These are phyloP conservation scores for Amphiura filiformis DNA, from an alignment of 35 echinoderm and acorn worm species.

Conservation along the genomic window DNA sequence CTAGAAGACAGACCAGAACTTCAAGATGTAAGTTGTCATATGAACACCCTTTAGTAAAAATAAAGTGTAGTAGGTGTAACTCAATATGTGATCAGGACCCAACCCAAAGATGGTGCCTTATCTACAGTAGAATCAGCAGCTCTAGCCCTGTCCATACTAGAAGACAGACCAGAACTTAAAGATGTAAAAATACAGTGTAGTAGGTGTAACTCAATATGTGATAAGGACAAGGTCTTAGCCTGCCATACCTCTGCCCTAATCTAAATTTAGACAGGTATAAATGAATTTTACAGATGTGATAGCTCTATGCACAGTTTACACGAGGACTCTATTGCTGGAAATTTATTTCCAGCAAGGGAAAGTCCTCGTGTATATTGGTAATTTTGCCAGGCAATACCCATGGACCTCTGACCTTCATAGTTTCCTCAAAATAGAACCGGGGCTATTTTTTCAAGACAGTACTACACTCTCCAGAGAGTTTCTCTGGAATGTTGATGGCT, in stretches of 20 bases:
- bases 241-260: too few relatives aligned
- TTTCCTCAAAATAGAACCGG: too few relatives aligned
- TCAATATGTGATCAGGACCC: conserved; percentile 93
- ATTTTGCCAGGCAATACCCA: background rate
- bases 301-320: too few relatives aligned
- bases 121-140: conserved; percentile 96
- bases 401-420: background rate
- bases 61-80: conserved; percentile 52
- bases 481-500: too few relatives aligned
- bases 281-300: background rate
- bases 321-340: too few relatives aligned
- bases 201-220: conserved; percentile 81
- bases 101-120: conserved; percentile 60
- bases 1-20: conserved; percentile 76
- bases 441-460: too few relatives aligned
- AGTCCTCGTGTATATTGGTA: too few relatives aligned
- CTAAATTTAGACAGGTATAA: background rate
- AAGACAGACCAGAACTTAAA: conserved; percentile 59
- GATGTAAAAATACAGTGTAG: conserved; percentile 65
- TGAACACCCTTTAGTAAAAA: background rate
- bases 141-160: conserved; percentile 76
- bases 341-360: too few relatives aligned
- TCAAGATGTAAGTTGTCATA: conserved; percentile 48
- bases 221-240: too few relatives aligned
- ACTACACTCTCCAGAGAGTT: too few relatives aligned